Evolutionary conservation across 2,888 invertebrate species (phyloP), one percentile per base, ranked within the genome.

Genomic region (Fragum sueziense): DNA sequence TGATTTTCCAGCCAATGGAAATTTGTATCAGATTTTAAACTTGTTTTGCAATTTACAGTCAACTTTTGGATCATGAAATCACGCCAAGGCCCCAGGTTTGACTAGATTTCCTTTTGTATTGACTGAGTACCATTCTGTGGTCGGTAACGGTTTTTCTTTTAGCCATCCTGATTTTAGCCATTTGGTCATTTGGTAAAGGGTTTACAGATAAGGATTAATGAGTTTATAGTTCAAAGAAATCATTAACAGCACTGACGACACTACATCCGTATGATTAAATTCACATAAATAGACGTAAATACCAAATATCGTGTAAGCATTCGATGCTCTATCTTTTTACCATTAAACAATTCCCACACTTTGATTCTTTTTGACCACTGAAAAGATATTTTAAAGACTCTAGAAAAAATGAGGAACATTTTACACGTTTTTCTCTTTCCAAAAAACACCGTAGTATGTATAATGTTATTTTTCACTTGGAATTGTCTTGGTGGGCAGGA

Each of bases 251-350:
- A 25, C 33, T 61, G 33, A 61, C 33, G 61, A 61, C 33, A 61
- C 20, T 61, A 29, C 61, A 61, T 61, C 61, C 57, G 47, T n/a
- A 14, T n/a, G 47, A 47, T 47, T 47, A 47, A 47, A n/a, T 54
- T 54, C 25, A 54, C 11, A 54, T 11, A 54, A 22, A 33, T 20
- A n/a, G 33, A 61, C n/a, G 33, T 61, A 61, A 61, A 61, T 61
- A 61, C 61, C 61, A 33, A 33, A 61, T 61, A n/a, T n/a, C 61
- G 61, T 61, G 61, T 61, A 31, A 29, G n/a, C 61, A 33, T 61
- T 33, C 27, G 33, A 61, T 61, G 61, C 3, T 61, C 29, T 25
- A 59, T 59, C 25, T 22, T 17, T 22, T 54, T n/a, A n/a, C n/a
- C n/a, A n/a, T n/a, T n/a, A n/a, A n/a, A n/a, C n/a, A 37, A 37